Conservation (phyloP, 2,888 invertebrate species). For the Xylota segnis region DNA sequence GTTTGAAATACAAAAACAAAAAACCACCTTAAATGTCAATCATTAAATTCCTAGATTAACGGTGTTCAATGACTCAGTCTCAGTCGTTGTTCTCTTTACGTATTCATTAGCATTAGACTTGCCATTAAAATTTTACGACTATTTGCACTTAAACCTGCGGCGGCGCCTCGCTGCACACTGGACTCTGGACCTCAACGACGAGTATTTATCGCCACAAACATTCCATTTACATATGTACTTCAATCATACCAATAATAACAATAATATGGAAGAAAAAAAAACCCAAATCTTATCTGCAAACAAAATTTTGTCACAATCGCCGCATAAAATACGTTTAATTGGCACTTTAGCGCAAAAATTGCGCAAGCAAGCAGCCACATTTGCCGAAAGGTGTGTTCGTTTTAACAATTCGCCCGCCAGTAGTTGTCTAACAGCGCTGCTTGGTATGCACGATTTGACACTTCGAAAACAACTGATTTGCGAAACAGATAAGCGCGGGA, state of each 20-base stretch:
- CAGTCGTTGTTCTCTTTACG: too few relatives aligned
- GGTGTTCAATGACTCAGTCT: too few relatives aligned
- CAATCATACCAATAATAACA: slow-evolving; percentile 14
- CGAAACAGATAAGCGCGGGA: slow-evolving; percentile 36
- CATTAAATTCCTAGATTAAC: too few relatives aligned
- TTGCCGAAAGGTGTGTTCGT: slow-evolving; percentile 22
- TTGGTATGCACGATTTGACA: slow-evolving; percentile 22
- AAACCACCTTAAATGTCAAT: too few relatives aligned
- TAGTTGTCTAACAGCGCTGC: neutral
- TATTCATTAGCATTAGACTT: too few relatives aligned
- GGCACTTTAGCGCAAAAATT: slow-evolving; percentile 25
- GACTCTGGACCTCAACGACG: neutral
- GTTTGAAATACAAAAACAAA: too few relatives aligned
- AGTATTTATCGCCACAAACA: neutral
- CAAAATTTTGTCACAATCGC: slow-evolving; percentile 9
- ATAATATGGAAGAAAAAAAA: neutral
- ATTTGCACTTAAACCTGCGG: neutral
- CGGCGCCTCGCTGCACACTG: neutral
- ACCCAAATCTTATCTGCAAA: slow-evolving; percentile 11
- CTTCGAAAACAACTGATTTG: slow-evolving; percentile 52
- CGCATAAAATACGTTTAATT: slow-evolving; percentile 26
- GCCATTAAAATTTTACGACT: neutral
- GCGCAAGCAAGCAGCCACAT: neutral
- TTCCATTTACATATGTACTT: neutral
- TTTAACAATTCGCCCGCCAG: slow-evolving; percentile 17